Percentiles rank a stretch among this genome's conserved stretches.
These are phyloP conservation scores for Sarcophilus harrisii DNA, from an alignment of 2,797 vertebrate genomes.

Conservation along the genomic window DNA sequence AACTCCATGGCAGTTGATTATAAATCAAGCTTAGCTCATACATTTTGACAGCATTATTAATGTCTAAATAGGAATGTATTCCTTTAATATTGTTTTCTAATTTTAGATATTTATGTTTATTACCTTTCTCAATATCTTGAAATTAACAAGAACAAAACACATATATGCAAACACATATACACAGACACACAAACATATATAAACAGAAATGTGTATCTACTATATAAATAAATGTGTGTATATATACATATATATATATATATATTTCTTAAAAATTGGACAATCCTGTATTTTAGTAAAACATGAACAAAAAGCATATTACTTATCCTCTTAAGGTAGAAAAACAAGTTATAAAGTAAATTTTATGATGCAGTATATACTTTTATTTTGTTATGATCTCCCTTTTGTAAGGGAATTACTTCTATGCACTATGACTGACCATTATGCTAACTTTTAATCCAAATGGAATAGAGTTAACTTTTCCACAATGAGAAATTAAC, in stretches of 20 bases:
- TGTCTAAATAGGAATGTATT: background rate
- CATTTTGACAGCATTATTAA: background rate
- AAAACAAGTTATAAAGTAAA: background rate
- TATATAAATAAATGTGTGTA: background rate
- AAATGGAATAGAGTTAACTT: background rate
- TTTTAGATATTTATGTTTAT: constrained; percentile 8
- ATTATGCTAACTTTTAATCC: background rate
- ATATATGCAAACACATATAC: background rate
- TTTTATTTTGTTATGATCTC: background rate
- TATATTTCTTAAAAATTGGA: background rate
- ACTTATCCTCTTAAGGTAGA: background rate
- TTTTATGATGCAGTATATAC: fast-evolving
- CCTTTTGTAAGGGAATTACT: background rate
- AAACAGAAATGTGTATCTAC: background rate
- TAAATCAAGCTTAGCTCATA: background rate
- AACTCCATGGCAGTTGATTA: fast-evolving
- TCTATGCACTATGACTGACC: background rate
- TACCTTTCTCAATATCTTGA: background rate
- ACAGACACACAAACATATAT: background rate
- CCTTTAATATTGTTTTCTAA: background rate
- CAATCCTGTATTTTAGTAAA: background rate
- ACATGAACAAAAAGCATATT: background rate
- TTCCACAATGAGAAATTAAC: background rate
- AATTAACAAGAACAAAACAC: background rate
- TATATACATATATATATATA: background rate